phyloP scores from a whole-genome alignment of 1,140 invertebrate species.

The Platyura marginata region DNA sequence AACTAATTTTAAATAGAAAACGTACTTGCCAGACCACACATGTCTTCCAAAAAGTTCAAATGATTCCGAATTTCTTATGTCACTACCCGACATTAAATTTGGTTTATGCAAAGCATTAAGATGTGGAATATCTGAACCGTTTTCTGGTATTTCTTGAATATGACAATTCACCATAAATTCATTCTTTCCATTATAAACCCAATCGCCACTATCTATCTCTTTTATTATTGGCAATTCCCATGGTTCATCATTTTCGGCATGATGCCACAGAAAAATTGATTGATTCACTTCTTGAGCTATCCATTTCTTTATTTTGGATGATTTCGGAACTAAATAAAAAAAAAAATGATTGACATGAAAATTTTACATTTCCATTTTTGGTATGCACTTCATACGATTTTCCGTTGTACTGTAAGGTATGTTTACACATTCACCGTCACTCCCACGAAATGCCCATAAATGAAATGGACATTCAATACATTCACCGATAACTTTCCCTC shows the following conservation, averaged over 20 bases:
- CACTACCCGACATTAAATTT: constrained; percentile 33
- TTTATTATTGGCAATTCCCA: constrained; percentile 44
- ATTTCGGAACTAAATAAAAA: constrained; percentile 36
- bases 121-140: constrained; percentile 72
- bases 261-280: constrained; percentile 68
- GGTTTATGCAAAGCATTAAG: constrained; percentile 53
- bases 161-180: constrained; percentile 58
- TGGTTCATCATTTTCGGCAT: constrained; percentile 50
- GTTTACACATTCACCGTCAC: constrained; percentile 45
- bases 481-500: constrained; percentile 51
- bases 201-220: constrained; percentile 33
- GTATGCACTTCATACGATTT: constrained; percentile 6
- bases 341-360: no score
- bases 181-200: constrained; percentile 51
- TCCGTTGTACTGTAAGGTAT: constrained; percentile 39
- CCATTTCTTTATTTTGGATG: constrained; percentile 44
- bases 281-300: constrained; percentile 45
- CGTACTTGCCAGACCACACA: no score
- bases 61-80: constrained; percentile 6
- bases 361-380: no score
- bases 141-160: constrained; percentile 82
- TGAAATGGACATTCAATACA: constrained; percentile 83
- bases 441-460: constrained; percentile 58
- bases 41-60: constrained; percentile 14
- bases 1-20: no score